Percentiles rank a stretch among this genome's conserved stretches.
phyloP scores from a whole-genome alignment of 2,113 vertebrate genomes.

The Austrofundulus limnaeus region DNA sequence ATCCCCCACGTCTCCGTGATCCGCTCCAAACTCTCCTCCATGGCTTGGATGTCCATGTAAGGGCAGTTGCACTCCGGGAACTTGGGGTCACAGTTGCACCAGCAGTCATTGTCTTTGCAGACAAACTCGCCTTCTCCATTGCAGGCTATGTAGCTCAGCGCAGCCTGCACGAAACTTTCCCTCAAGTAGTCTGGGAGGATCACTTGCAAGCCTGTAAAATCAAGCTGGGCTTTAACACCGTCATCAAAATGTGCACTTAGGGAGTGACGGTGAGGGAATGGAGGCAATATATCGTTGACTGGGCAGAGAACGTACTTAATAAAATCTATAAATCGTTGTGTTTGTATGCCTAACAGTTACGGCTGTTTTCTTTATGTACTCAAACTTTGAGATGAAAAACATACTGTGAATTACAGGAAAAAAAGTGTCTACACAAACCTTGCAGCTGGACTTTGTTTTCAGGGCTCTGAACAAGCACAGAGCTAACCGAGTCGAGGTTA shows the following conservation, averaged over 20 bases:
- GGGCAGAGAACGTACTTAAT: slow-evolving; percentile 19
- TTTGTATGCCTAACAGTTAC: not conserved
- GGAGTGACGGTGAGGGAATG: slow-evolving; percentile 23
- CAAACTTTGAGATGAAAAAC: no score
- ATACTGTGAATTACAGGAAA: no score
- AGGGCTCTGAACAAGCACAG: slow-evolving; percentile 97
- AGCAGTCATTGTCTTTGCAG: slow-evolving; percentile 94
- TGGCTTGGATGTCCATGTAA: slow-evolving; percentile 95
- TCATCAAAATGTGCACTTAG: slow-evolving; percentile 28
- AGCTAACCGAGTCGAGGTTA: slow-evolving; percentile 99
- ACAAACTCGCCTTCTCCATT: slow-evolving; percentile 95
- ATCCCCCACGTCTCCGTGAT: slow-evolving; percentile 90
- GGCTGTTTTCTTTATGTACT: not conserved
- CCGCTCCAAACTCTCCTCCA: slow-evolving; percentile 92
- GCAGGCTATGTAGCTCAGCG: slow-evolving; percentile 94
- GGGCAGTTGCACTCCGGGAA: slow-evolving; percentile 98
- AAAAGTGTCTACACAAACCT: slow-evolving; percentile 91
- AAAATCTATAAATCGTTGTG: slow-evolving; percentile 16
- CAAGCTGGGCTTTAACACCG: slow-evolving; percentile 25
- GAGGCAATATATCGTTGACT: not conserved
- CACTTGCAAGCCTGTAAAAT: slow-evolving; percentile 86
- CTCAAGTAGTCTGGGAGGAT: slow-evolving; percentile 94
- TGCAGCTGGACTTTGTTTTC: slow-evolving; percentile 98
- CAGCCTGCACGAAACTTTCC: slow-evolving; percentile 91
- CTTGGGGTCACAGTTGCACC: slow-evolving; percentile 90